phyloP scores from a whole-genome alignment of 1,140 invertebrate genomes.

The Coptotermes formosanus region DNA sequence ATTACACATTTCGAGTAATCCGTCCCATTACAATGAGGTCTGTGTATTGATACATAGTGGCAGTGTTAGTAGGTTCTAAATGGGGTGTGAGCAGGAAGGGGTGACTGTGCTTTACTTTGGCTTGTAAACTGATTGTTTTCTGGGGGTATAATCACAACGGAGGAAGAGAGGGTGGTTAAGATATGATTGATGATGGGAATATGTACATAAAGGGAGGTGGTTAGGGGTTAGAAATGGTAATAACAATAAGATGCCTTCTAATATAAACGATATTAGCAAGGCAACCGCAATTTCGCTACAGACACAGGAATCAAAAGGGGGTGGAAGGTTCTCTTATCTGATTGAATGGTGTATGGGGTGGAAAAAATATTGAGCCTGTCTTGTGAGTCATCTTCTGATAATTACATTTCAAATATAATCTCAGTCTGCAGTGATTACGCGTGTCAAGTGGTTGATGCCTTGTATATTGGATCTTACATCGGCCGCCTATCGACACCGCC shows the following conservation, averaged over 20 bases:
- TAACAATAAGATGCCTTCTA: conserved; percentile 9
- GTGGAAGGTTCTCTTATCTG: not conserved
- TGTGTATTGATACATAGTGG: not conserved
- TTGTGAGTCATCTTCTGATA: not conserved
- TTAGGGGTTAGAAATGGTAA: not conserved
- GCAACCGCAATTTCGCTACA: not conserved
- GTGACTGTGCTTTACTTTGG: not conserved
- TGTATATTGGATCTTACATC: not conserved
- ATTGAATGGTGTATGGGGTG: not conserved
- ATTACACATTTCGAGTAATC: conserved; percentile 5
- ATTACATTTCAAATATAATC: conserved; percentile 4
- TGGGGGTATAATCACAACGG: not conserved
- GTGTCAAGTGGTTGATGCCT: not conserved
- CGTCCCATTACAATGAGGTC: not conserved
- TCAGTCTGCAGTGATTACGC: not conserved
- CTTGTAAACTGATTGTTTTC: conserved; percentile 19
- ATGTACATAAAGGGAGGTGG: conserved; percentile 4
- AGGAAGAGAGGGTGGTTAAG: not conserved
- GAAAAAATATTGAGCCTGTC: conserved; percentile 12
- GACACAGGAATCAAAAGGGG: not conserved
- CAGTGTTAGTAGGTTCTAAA: not conserved
- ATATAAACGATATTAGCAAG: not conserved
- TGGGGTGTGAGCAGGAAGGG: not conserved
- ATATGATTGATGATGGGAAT: conserved; percentile 16
- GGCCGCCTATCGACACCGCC: too few species aligned